Base-by-base conservation (phyloP, 2,888 invertebrate species). In the Trichogramma evanescens region DNA sequence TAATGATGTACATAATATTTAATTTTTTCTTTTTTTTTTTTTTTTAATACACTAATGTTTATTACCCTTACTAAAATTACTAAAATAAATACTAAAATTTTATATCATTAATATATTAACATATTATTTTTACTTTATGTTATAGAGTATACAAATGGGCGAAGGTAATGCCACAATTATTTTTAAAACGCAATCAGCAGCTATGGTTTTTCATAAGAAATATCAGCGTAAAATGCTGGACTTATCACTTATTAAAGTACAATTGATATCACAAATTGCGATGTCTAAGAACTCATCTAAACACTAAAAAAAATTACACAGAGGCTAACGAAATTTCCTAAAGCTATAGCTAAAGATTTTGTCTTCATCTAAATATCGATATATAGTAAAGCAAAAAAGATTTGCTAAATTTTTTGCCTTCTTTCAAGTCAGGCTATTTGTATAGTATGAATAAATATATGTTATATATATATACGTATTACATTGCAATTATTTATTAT, bases 201-300 rank as follows among this genome's bases (percentile, higher is more conserved):
- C 82, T 67, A 78, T 80, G 73, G 79, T 79, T 63, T 82, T 82
- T 78, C 81, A 78, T 76, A 81, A 82, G 74, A 81, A 81, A 74
- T 82, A 82, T 71, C 82, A 81, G 66, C 81, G 81, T 52, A 80
- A 80, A 77, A 82, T 82, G 80, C 77, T 82, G 61, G 82, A 82
- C 72, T 73, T 82, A 56, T 82, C 82, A 63, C 75, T 82, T 75
- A 82, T 82, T 67, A 79, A 80, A 64, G 81, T 82, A 58, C 73
- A 76, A 50, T 74, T 82, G 57, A 66, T 77, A 65, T 71, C 75
- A 48, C 74, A 72, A 63, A 60, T 68, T 42, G 50, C 66, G 45
- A 58, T 64, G 50, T 8, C 59, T 45, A 64, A 62, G 39, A 10
- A 48, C 10, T 57, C 59, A 45, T 6, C 62, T 1, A 9, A 49